Evolutionary conservation across 1,140 invertebrate species (phyloP), one percentile per base, ranked within the genome.

Genomic region (Ceratoteleas bidentatus): DNA sequence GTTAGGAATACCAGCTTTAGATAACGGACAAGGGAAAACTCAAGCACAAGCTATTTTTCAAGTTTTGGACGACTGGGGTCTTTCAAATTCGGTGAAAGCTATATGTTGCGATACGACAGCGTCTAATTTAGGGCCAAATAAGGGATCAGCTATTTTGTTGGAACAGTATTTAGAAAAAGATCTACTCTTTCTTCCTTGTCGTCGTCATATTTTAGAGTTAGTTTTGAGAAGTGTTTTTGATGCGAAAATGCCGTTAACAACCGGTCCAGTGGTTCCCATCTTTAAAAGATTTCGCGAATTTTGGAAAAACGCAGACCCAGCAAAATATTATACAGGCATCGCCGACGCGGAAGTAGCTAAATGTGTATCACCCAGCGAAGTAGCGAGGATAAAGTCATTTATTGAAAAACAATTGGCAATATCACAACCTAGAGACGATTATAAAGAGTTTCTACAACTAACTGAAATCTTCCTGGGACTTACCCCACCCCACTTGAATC

Each of bases 11-110:
- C 47, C 61, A 24, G 6, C 47, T 2, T 52, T 64, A 52, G 61
- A 52, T n/a, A 52, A 64, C 10, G 49, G 61, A 16, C 10, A 64
- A 40, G 49, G 61, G 14, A 38, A 52, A 64, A 64, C 61, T 11
- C 61, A 52, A 16, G 61, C 61, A 10, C 6, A 9, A n/a, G 45
- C 61, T 13, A 52, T 64, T 64, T 45, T 40, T 32, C 43, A 64
- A 15, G 61, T 64, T 38, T 7, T 52, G 3, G 24, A 64, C 3
- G 49, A 64, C 13, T 62, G 45, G 47, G 47, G 60, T 16, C 14
- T 58, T 10, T 43, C 14, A 38, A 9, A 56, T 38, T 4, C 33
- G 0, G 34, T 38, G 7, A 56, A 53, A 53, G 50, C 50, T 15
- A 6, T 53, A 3, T 53, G 50, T 33, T 56, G 53, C 10, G 53